A percentile compares a stretch with the other conserved stretches of the same genome.
Evolutionary conservation across 1,140 invertebrate genomes (phyloP).

Genomic region (Laupala kohalensis): DNA sequence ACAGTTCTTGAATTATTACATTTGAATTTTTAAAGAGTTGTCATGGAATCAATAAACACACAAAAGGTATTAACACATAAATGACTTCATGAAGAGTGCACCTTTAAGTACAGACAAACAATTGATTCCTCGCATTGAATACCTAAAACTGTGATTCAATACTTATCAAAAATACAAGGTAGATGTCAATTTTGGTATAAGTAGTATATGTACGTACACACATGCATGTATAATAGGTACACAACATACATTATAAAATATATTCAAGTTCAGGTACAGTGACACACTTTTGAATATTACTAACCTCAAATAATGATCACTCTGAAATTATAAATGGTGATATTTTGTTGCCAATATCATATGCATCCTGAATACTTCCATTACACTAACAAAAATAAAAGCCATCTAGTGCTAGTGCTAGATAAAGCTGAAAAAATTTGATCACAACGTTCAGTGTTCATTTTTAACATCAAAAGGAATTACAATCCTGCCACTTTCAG

Average conservation of each 20-base stretch:
- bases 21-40: no score
- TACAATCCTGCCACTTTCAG: constrained; percentile 26
- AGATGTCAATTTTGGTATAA: background rate
- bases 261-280: background rate
- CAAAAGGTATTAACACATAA: no score
- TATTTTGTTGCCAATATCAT: background rate
- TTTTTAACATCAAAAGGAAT: background rate
- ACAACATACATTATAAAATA: background rate
- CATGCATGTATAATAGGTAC: background rate
- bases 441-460: background rate
- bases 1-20: no score
- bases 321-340: background rate
- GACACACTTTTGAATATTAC: background rate
- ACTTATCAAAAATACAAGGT: background rate
- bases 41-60: no score
- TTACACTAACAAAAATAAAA: background rate
- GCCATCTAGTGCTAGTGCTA: background rate
- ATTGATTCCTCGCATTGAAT: background rate
- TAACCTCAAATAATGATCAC: background rate
- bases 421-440: background rate
- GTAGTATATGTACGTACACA: background rate
- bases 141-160: background rate
- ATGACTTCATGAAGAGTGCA: no score
- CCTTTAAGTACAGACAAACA: background rate
- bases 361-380: background rate